Evolutionary conservation across 2,113 vertebrate genomes (phyloP), one percentile per base, ranked within the genome.

Genomic region (Donacobius atricapilla): DNA sequence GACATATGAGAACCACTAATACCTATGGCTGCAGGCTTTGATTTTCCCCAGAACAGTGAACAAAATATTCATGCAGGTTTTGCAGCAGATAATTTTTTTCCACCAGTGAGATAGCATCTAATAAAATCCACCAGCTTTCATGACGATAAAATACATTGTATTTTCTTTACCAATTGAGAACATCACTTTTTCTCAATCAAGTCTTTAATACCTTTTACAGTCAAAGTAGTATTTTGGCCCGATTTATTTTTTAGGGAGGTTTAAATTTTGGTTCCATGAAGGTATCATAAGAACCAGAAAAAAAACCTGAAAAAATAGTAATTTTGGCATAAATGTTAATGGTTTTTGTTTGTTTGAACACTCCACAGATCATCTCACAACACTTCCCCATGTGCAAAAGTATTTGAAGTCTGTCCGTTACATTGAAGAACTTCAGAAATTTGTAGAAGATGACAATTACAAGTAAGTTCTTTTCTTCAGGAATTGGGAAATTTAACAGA

Each of bases 391-490:
- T 11, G 98, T 99, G 86, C 99, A 99, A 94, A 99, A 99, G 95
- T 99, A 99, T 95, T 97, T 99, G 95, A 98, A 99, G 97, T 99
- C 99, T 4, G 99, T 99, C 4, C 99, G 98, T 82, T 99, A 99
- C 97, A 99, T 99, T 24, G 99, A 99, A 87, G 99, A 99, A 91
- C 98, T 99, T 63, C 99, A 99, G 95, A 99, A 99, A 96, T 99
- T 99, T 92, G 99, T 99, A 60, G 99, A 99, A 96, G 99, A 99
- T 6, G 99, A 99, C 97, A 99, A 99, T 97, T 99, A 99, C 96
- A 99, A 99, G 99, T 99, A 97, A 98, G 99, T 98, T 53, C 11
- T 64, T 85, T 80, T 42, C 48, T 82, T 81, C 51, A 53, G 10
- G 8, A 51, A 70, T 79, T 44, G 47, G 21, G 13, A 37, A 87